phyloP scores from a whole-genome alignment of 2,888 invertebrate species.

The Dolomedes plantarius region DNA sequence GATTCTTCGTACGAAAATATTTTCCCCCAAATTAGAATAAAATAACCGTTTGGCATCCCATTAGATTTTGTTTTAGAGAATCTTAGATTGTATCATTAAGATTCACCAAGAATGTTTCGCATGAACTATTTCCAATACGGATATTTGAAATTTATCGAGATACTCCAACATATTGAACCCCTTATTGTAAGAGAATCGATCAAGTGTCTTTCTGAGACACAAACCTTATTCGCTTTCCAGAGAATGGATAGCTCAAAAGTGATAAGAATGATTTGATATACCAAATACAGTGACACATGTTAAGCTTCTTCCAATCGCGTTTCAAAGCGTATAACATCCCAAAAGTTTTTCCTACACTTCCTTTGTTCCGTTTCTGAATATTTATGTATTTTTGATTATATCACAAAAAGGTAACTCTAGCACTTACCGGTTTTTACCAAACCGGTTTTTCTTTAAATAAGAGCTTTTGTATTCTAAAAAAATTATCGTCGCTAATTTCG shows the following conservation, averaged over 20 bases:
- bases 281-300: neutral
- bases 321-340: neutral
- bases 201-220: neutral
- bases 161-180: neutral
- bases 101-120: neutral
- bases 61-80: no score
- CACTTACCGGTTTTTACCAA: no score
- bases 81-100: no score
- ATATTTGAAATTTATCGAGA: neutral
- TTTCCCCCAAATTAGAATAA: no score
- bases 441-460: no score
- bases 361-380: neutral
- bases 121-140: conserved; percentile 1
- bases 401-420: no score
- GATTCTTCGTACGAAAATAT: no score
- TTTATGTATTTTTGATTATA: no score
- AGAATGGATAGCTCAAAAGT: neutral
- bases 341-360: neutral
- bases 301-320: neutral
- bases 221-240: neutral
- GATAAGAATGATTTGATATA: neutral
- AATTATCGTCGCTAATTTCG: no score
- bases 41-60: no score
- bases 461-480: no score
- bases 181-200: conserved; percentile 3